Evolutionary conservation across 2,888 invertebrate genomes (phyloP), one percentile per base, ranked within the genome.

Genomic region (Rhyacophila evoluta): DNA sequence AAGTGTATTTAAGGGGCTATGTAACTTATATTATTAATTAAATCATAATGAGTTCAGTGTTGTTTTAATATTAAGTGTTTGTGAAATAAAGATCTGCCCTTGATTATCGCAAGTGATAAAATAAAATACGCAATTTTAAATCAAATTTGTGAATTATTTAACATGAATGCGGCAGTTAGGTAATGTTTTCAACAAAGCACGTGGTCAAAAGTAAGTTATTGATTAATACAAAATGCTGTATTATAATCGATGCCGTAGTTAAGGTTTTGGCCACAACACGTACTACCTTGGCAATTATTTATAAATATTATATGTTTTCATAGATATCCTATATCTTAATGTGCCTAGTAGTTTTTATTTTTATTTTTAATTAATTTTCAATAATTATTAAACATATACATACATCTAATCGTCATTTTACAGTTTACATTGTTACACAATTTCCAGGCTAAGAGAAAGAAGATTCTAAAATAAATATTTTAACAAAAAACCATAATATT

Each of bases 211-310:
- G 29, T 68, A 28, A 72, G 29, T 68, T 73, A 73, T 77, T 73
- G 73, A 77, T 77, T 55, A 38, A 19, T 3, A 27, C 37, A 38
- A 39, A 33, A 39, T 19, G 41, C 27, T 77, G 67, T 38, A 36
- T 19, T 55, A 69, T 68, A 73, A 73, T 73, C 72, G 15, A 37
- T 38, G 73, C 29, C 73, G n/a, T n/a, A 77, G 77, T 72, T 77
- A 73, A 55, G 25, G 10, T 19, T 10, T 8, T 41, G 2, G 10
- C 19, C 19, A 55, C 25, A 55, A 33, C n/a, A n/a, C n/a, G n/a
- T n/a, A n/a, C n/a, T n/a, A n/a, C n/a, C n/a, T 0, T 33, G 33
- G 4, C 33, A 33, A 33, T 33, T 33, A n/a, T n/a, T n/a, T n/a
- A n/a, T n/a, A n/a, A n/a, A n/a, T n/a, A n/a, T n/a, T n/a, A n/a